phyloP scores from a whole-genome alignment of 64 coral and sea anemone species.

The Platygyra sinensis region DNA sequence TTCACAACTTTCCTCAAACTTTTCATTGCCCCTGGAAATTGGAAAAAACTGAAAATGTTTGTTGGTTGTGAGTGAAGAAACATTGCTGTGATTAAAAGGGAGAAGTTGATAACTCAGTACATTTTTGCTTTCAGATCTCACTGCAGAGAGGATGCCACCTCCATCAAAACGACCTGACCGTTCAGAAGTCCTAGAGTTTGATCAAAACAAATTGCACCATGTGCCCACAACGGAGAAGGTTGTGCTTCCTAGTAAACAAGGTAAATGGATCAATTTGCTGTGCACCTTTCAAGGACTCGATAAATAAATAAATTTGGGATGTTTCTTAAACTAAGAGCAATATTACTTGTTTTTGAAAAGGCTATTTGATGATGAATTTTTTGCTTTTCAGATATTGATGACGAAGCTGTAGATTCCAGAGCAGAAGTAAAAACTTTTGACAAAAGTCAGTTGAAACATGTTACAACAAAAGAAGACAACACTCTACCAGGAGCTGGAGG shows the following conservation, averaged over 20 bases:
- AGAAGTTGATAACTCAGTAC: too few species aligned
- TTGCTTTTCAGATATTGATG: slow-evolving; percentile 39
- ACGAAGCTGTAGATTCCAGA: slow-evolving; percentile 56
- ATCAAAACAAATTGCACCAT: slow-evolving; percentile 82
- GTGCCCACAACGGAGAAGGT: slow-evolving; percentile 76
- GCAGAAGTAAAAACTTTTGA: slow-evolving; percentile 69
- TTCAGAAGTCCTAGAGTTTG: slow-evolving; percentile 75
- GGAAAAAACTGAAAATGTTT: too few species aligned
- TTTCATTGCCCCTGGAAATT: too few species aligned
- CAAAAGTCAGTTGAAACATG: slow-evolving; percentile 61
- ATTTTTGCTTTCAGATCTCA: slow-evolving; percentile 58
- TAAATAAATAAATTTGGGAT: too few species aligned
- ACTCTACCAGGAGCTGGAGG: slow-evolving; percentile 44
- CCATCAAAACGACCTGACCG: slow-evolving; percentile 70
- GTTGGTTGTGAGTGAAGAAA: too few species aligned
- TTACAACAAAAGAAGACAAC: slow-evolving; percentile 62
- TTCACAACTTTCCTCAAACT: too few species aligned
- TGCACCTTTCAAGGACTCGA: too few species aligned
- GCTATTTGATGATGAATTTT: too few species aligned
- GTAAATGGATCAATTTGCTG: neutral
- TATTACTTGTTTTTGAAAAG: too few species aligned
- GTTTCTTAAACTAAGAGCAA: too few species aligned
- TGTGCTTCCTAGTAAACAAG: slow-evolving; percentile 67
- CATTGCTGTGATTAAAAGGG: too few species aligned
- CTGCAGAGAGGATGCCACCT: slow-evolving; percentile 65